Evolutionary conservation across 2,113 vertebrate species (phyloP).

Genomic region (Chaetorhynchus papuensis): DNA sequence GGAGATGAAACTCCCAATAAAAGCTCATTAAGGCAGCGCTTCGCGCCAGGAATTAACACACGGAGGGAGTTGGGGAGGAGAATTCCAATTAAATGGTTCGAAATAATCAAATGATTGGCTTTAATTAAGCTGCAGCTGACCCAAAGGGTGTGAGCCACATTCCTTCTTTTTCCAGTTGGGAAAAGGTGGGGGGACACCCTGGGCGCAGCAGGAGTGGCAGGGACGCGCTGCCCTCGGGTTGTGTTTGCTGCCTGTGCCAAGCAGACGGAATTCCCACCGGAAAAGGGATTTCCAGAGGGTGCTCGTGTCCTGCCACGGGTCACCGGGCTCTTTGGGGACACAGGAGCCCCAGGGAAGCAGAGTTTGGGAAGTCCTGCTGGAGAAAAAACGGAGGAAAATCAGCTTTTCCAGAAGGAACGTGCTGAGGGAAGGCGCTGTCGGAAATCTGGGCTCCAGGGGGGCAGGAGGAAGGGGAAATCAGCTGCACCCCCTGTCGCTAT

Average conservation of each 20-base stretch:
- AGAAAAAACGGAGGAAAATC: fast-evolving
- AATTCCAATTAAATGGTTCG: fast-evolving
- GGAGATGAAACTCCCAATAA: background rate
- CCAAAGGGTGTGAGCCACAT: fast-evolving
- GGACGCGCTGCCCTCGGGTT: fast-evolving
- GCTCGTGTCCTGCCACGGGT: background rate
- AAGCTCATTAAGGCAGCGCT: background rate
- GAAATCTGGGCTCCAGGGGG: background rate
- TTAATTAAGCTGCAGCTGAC: background rate
- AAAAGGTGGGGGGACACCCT: background rate
- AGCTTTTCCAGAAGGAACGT: background rate
- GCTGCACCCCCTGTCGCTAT: too few relatives aligned
- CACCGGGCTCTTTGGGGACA: fast-evolving
- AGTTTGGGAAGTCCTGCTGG: background rate
- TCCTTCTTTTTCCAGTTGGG: background rate
- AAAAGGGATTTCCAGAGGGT: background rate
- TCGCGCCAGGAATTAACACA: background rate
- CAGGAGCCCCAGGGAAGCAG: background rate
- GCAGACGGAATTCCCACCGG: fast-evolving
- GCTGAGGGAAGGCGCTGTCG: background rate
- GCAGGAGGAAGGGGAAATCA: background rate
- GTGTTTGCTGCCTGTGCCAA: background rate
- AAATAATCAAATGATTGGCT: background rate
- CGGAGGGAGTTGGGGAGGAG: background rate
- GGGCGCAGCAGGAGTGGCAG: fast-evolving